Conservation (phyloP, 1,140 invertebrate genomes). For the Sitophilus oryzae region DNA sequence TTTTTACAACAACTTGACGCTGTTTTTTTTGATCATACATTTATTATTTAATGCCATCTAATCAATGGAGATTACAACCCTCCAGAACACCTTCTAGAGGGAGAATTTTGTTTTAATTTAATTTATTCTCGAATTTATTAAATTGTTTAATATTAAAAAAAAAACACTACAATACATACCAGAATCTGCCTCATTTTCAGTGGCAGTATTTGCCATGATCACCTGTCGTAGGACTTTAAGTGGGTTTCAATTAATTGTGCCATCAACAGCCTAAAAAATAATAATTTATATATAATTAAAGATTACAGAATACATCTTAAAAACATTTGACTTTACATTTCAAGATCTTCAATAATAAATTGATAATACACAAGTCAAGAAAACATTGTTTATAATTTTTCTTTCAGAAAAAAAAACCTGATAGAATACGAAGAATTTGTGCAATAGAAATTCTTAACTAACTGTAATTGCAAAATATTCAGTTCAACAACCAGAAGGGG, state of each 20-base stretch:
- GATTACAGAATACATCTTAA: background rate
- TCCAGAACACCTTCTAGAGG: no score
- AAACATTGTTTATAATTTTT: background rate
- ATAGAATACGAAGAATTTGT: background rate
- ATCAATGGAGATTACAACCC: no score
- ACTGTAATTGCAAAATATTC: constrained; percentile 25
- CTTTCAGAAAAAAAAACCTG: background rate
- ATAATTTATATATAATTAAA: background rate
- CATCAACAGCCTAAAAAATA: constrained; percentile 32
- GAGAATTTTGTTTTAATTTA: no score
- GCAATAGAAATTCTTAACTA: constrained; percentile 16
- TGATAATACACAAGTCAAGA: background rate
- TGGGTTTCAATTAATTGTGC: constrained; percentile 20
- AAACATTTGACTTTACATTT: background rate
- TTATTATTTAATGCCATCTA: no score
- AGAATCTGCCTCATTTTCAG: constrained; percentile 44
- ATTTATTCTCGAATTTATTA: no score
- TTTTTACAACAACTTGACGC: no score
- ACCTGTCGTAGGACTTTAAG: constrained; percentile 23
- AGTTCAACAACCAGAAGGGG: constrained; percentile 27
- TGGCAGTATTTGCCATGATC: constrained; percentile 44
- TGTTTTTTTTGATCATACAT: no score
- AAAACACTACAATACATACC: constrained; percentile 34
- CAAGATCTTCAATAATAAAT: background rate
- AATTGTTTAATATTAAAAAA: no score